Evolutionary conservation across 2,113 vertebrate species (phyloP).

Genomic region (Notothenia rossii): DNA sequence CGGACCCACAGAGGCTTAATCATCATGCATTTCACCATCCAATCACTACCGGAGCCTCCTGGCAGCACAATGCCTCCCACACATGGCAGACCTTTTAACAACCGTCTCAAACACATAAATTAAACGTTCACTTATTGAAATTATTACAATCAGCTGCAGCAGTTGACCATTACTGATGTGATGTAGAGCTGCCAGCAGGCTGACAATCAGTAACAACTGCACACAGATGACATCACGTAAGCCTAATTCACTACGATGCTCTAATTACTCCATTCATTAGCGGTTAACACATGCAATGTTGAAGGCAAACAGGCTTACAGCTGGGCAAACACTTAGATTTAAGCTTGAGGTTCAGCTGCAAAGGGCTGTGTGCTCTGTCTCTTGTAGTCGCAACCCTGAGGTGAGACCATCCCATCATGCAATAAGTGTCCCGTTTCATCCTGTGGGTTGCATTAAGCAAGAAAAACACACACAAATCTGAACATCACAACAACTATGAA

Average conservation of each 20-base stretch:
- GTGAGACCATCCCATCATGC: constrained; percentile 22
- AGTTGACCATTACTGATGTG: constrained; percentile 21
- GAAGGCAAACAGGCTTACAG: constrained; percentile 77
- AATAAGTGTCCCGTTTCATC: constrained; percentile 24
- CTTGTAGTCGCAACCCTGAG: constrained; percentile 36
- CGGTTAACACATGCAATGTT: constrained; percentile 67
- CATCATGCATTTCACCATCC: constrained; percentile 67
- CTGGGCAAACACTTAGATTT: constrained; percentile 76
- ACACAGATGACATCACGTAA: constrained; percentile 73
- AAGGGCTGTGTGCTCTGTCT: constrained; percentile 34
- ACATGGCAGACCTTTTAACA: constrained; percentile 59
- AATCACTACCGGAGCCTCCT: constrained; percentile 72
- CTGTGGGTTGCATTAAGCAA: background rate
- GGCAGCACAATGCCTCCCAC: constrained; percentile 71
- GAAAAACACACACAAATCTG: constrained; percentile 9
- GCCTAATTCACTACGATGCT: constrained; percentile 71
- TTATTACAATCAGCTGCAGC: constrained; percentile 20
- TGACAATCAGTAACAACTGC: constrained; percentile 55
- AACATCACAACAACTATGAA: background rate
- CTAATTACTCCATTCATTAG: constrained; percentile 83
- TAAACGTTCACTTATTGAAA: constrained; percentile 26
- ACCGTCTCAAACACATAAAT: constrained; percentile 36
- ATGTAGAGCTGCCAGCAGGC: constrained; percentile 23
- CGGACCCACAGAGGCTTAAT: constrained; percentile 80
- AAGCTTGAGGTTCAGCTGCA: constrained; percentile 59